Conservation (phyloP, 2,113 vertebrate species). For the Antigone vipio region DNA sequence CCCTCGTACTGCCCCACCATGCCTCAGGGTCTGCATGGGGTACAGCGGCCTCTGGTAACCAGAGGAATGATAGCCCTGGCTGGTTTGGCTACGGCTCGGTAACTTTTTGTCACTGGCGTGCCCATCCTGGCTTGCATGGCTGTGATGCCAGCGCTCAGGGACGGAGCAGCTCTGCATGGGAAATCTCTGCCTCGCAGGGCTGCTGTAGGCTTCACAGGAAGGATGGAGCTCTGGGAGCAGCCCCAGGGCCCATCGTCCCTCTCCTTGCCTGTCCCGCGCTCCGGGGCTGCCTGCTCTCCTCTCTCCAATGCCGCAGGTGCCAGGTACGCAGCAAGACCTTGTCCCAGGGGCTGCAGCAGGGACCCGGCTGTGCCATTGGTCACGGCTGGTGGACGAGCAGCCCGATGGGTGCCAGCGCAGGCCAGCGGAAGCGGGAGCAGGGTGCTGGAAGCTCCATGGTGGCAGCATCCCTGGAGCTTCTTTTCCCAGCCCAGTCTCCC, state of each 20-base stretch:
- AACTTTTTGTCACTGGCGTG: not conserved
- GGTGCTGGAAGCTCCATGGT: not conserved
- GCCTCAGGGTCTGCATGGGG: not conserved
- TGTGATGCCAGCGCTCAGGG: not conserved
- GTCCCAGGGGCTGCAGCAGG: not conserved
- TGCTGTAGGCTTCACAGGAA: not conserved
- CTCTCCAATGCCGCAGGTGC: not conserved
- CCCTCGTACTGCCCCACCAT: accelerated
- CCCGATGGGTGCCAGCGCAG: accelerated
- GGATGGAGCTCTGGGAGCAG: not conserved
- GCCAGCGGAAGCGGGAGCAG: accelerated
- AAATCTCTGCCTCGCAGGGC: not conserved
- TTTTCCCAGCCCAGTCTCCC: not conserved
- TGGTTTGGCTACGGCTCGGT: not conserved
- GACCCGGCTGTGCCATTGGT: accelerated
- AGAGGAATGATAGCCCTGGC: not conserved
- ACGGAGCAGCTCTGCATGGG: not conserved
- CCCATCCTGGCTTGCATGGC: not conserved
- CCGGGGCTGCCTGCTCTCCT: not conserved
- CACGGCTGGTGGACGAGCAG: not conserved
- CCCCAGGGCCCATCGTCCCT: not conserved
- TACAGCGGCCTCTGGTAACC: accelerated
- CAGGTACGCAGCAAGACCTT: not conserved
- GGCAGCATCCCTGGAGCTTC: not conserved
- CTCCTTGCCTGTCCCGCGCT: accelerated